phyloP scores from a whole-genome alignment of 1,140 invertebrate genomes.

The Chironomus striatipennis region DNA sequence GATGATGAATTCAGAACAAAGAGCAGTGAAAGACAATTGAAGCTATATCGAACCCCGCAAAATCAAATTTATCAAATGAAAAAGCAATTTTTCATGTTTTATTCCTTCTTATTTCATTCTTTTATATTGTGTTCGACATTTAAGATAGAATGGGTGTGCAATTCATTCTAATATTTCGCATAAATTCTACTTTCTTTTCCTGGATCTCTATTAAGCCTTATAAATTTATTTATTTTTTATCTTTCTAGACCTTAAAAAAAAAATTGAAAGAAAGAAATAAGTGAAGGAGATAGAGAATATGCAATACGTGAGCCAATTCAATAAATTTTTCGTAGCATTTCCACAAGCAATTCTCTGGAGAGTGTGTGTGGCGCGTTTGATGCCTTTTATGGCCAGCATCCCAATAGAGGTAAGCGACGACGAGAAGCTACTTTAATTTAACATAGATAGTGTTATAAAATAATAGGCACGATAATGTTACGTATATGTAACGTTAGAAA shows the following conservation, averaged over 20 bases:
- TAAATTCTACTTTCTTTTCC: slow-evolving; percentile 23
- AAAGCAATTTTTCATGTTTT: slow-evolving; percentile 20
- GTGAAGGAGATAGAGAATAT: background rate
- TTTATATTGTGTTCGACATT: slow-evolving; percentile 2
- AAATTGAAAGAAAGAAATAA: background rate
- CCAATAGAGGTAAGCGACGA: background rate
- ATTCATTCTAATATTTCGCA: slow-evolving; percentile 11
- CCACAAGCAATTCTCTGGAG: background rate
- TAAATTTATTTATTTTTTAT: background rate
- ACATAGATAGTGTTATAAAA: background rate
- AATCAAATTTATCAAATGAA: background rate
- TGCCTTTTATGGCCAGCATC: background rate
- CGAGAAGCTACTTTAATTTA: background rate
- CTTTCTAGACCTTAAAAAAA: background rate
- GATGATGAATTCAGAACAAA: background rate
- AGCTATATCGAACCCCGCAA: background rate
- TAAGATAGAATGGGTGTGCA: background rate
- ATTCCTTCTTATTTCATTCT: background rate
- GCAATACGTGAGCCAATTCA: background rate
- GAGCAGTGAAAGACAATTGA: background rate
- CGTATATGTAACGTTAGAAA: background rate
- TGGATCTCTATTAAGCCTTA: background rate
- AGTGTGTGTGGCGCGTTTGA: slow-evolving; percentile 6
- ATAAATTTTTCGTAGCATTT: background rate
- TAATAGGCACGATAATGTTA: slow-evolving; percentile 16